Base-by-base conservation (phyloP, 2,797 vertebrate genomes). In the Karalla daura region DNA sequence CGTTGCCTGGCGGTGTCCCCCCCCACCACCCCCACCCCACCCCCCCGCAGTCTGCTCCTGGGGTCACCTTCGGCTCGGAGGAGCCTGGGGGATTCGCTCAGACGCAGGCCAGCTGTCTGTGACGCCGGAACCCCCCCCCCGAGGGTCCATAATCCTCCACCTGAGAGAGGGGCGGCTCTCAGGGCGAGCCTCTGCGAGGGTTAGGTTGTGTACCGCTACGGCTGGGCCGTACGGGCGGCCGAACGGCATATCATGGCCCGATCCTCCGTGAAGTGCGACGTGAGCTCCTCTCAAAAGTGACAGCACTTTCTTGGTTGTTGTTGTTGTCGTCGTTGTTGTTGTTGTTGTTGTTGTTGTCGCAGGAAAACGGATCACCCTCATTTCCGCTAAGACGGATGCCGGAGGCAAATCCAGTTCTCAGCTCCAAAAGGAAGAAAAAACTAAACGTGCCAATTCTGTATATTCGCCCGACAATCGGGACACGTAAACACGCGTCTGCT, bases 361-460 rank as follows among this genome's bases (percentile, higher is more conserved):
- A n/a, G n/a, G 52, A 63, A 81, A 80, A 75, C 72, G 80, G 76
- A 86, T 77, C 62, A 32, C 56, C 50, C 61, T 79, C 8, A 56
- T 55, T 76, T 78, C 45, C 21, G 49, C 56, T 9, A 18, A 68
- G 63, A 76, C 10, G n/a, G 59, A 73, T 66, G 63, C 76, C 44
- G 24, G 17, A 70, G 63, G 56, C 60, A 63, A 79, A 74, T 37
- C 37, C 12, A 71, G 40, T 37, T 30, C 54, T 59, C 13, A 33
- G 43, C 43, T 62, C 37, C 50, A 17, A 67, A 69, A 36, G 2
- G 35, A 39, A 23, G 23, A 6, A 36, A 33, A 12, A 14, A n/a
- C n/a, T n/a, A n/a, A n/a, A n/a, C n/a, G n/a, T n/a, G n/a, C n/a
- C n/a, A n/a, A n/a, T n/a, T n/a, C 47, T 28, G 61, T 41, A 25